These are phyloP conservation scores for Philypnodon macrostomus DNA, from an alignment of 2,797 vertebrate species.

Conservation along the genomic window DNA sequence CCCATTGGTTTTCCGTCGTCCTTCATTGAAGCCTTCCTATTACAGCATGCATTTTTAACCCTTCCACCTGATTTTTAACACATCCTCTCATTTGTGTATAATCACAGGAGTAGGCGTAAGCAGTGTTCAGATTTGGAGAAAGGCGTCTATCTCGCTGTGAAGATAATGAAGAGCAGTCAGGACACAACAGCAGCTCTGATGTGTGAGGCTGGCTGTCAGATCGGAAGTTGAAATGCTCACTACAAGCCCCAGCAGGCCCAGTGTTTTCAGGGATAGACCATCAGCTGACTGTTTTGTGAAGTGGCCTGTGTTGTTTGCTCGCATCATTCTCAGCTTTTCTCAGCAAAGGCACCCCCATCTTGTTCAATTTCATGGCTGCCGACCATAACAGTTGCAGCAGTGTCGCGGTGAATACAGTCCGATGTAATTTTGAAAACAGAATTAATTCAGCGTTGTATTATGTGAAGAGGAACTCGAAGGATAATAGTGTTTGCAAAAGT, in stretches of 20 bases:
- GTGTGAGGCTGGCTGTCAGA: slow-evolving; percentile 18
- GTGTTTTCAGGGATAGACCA: slow-evolving; percentile 24
- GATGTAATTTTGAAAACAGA: slow-evolving; percentile 7
- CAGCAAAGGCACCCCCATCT: neutral
- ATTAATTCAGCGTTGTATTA: slow-evolving; percentile 9
- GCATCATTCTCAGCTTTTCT: slow-evolving; percentile 1
- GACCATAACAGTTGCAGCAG: neutral
- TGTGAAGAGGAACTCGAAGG: neutral
- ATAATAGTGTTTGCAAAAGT: neutral
- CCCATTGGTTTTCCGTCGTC: slow-evolving; percentile 11
- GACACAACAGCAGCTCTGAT: slow-evolving; percentile 43
- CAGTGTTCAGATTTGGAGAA: slow-evolving; percentile 29
- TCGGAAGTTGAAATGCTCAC: slow-evolving; percentile 37
- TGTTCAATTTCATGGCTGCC: slow-evolving; percentile 8
- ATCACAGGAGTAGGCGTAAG: slow-evolving; percentile 17
- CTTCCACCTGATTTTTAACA: slow-evolving; percentile 28
- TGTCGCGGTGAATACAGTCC: neutral
- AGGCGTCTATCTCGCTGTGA: slow-evolving; percentile 7
- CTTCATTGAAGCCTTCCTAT: slow-evolving; percentile 11
- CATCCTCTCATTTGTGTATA: slow-evolving; percentile 23
- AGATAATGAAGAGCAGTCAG: slow-evolving; percentile 20
- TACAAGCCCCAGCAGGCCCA: slow-evolving; percentile 47
- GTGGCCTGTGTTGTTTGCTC: slow-evolving; percentile 44
- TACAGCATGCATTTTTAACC: slow-evolving; percentile 15
- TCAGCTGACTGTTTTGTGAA: slow-evolving; percentile 33